Evolutionary conservation across 1,140 invertebrate genomes (phyloP), one percentile per base, ranked within the genome.

Genomic region (Condylostylus longicornis): DNA sequence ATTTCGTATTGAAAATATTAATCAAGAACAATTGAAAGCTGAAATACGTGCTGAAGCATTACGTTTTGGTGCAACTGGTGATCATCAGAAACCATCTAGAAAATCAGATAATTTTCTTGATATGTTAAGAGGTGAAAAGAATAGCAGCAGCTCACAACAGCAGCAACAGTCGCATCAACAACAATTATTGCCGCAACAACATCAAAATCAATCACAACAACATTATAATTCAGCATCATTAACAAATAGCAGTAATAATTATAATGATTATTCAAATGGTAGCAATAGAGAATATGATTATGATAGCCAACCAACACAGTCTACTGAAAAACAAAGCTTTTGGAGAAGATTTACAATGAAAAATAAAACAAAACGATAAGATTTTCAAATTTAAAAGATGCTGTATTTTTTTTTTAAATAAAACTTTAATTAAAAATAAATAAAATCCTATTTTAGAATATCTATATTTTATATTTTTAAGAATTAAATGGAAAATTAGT

Each of bases 331-430:
- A 51, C 68, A 70, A 18, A 75, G 74, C 52, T 77, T 79, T 62
- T 79, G 75, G 75, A 71, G 74, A 50, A 68, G 74, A 52, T 71
- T 79, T 44, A 76, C 75, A 35, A 74, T 77, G 64, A 77, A 77
- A 47, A 74, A 68, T 45, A 75, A 71, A 45, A 75, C 70, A 42
- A 79, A 77, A 54, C 74, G 75, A 65, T 78, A 71, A 72, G 42
- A 30, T 23, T 23, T 23, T 23, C n/a, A n/a, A n/a, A n/a, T n/a
- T n/a, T n/a, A n/a, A n/a, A n/a, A n/a, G n/a, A n/a, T n/a, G n/a
- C n/a, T n/a, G n/a, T n/a, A n/a, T n/a, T n/a, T n/a, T n/a, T n/a
- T n/a, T n/a, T n/a, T n/a, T n/a, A n/a, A n/a, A n/a, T n/a, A n/a
- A n/a, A n/a, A n/a, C n/a, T n/a, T n/a, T n/a, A n/a, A n/a, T n/a